Base-by-base conservation (phyloP, 2,888 invertebrate genomes). In the Eupsilia transversa region DNA sequence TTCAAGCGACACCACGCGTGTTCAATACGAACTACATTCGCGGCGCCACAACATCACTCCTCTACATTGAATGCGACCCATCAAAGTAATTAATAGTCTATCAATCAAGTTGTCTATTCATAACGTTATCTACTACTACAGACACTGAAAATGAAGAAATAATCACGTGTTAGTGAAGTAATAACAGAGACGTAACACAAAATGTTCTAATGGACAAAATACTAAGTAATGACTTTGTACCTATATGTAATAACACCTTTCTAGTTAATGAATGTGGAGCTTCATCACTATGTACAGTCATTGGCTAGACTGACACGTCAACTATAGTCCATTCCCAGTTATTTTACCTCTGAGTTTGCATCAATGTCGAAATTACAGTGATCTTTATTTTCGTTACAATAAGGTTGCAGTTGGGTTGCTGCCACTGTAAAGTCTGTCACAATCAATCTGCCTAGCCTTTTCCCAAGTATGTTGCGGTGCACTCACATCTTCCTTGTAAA, bases 61-160 rank as follows among this genome's bases (percentile, higher is more conserved):
- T 23, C 12, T 52, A 17, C 23, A 41, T 38, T 63, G 57, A 54
- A 17, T 56, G 17, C n/a, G 52, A 17, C 27, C 57, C 69, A 78
- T 70, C 69, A 66, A 27, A 67, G 57, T 83, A 81, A 81, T 81
- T 70, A 81, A 49, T 54, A 43, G 78, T 57, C 72, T 43, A 59
- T 83, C 64, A 61, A 78, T 80, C 66, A 70, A 60, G 43, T 74
- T 4, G 33, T 12, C 59, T 59, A 73, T 73, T 83, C 41, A 73
- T 49, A 68, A 20, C 52, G 10, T 38, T 33, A 35, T 20, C 27
- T n/a, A 2, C 30, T 17, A 41, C 30, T 30, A 46, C 9, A 41
- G 52, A 65, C 43, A 71, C 7, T n/a, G 30, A 54, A 49, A 74
- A 74, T 64, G 27, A 52, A 64, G 33, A 60, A 80, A 66, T 65